These are phyloP conservation scores for Eulemur rufifrons DNA, from an alignment of 2,113 vertebrate genomes.

Conservation along the genomic window DNA sequence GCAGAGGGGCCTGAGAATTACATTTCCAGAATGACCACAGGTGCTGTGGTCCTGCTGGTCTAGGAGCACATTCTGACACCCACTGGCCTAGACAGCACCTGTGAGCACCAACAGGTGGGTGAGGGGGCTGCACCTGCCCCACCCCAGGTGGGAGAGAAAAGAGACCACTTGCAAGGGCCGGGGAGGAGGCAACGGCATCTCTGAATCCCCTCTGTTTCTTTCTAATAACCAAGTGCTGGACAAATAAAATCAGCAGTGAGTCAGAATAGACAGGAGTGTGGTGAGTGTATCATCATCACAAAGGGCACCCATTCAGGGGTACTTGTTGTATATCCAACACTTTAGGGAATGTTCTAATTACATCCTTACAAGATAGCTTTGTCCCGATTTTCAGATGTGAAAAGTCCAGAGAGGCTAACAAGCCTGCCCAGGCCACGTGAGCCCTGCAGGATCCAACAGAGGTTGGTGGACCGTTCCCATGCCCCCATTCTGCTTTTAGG, in stretches of 20 bases:
- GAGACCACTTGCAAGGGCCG: not conserved
- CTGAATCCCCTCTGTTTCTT: no score
- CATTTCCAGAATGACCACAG: not conserved
- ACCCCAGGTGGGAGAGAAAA: not conserved
- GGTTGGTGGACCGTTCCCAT: not conserved
- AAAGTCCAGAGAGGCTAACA: not conserved
- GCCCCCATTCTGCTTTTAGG: not conserved
- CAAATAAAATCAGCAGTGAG: rapidly evolving
- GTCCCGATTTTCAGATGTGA: not conserved
- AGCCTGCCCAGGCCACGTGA: not conserved
- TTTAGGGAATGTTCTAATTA: not conserved
- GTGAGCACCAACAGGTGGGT: not conserved
- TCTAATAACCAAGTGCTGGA: not conserved
- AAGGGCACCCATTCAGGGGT: no score
- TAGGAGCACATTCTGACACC: not conserved
- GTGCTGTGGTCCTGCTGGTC: not conserved
- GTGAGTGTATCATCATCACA: not conserved
- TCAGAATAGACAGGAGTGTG: rapidly evolving
- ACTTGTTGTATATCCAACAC: rapidly evolving
- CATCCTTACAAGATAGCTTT: not conserved
- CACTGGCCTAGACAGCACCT: not conserved
- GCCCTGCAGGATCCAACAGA: rapidly evolving
- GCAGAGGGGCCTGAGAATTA: rapidly evolving
- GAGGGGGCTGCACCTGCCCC: not conserved
- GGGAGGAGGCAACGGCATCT: rapidly evolving